Base-by-base conservation (phyloP, 2,797 vertebrate species). In the Simalia tracyae region DNA sequence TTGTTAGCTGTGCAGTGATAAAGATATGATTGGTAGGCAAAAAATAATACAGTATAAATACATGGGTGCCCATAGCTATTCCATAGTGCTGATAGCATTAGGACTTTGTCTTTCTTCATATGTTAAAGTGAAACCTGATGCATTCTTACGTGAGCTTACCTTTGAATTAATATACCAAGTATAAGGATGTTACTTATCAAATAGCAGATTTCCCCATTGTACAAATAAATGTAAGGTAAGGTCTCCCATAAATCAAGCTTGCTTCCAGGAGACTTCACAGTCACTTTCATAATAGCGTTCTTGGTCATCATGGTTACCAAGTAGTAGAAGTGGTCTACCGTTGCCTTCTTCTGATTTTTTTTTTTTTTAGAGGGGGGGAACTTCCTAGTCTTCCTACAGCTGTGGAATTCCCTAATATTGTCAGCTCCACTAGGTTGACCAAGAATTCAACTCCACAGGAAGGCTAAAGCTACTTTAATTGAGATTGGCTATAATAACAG, bases 151-250 rank as follows among this genome's bases (percentile, higher is more conserved):
- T 60, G 85, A 59, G 22, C 15, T 60, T 19, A 15, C 31, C 10
- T 87, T 19, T 87, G 19, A 36, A 36, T 31, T 60, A 87, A 60
- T 56, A 31, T 19, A 31, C 60, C 7, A 10, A 60, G 14, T n/a
- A 60, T 24, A 1, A 54, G 28, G 54, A 59, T 93, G 72, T 93
- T 60, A 86, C 46, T 36, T 36, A 84, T 93, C 88, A 93, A 19
- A 94, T 95, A 88, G 94, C 95, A 94, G 61, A 86, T 93, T 93
- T 94, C 28, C 31, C 86, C 93, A n/a, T 86, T 72, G 94, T 94
- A 63, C 90, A 92, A 72, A 96, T 86, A 64, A 88, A 63, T 2
- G 24, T 28, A 63, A 63, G 24, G 8, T 63, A 63, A 63, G 28
- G 24, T 64, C 63, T 64, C 3, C 63, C 63, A 64, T 64, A 64